Conservation (phyloP, 1,140 invertebrate genomes). For the Aphidius gifuensis region DNA sequence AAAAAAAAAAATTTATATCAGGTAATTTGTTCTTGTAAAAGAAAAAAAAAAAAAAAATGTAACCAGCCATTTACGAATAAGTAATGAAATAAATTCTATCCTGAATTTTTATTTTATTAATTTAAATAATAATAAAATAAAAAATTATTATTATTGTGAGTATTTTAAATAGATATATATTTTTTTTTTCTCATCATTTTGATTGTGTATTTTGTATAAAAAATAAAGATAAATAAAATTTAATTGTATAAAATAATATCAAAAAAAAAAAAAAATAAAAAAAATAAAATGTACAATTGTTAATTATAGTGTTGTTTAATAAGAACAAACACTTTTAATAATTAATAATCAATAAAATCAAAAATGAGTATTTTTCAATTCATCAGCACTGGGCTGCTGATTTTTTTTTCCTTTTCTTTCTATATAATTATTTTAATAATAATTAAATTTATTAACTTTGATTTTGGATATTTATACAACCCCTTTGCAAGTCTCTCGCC, state of each 20-base stretch:
- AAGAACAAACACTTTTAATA: too few species aligned
- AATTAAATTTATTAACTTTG: conserved; percentile 5
- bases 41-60: conserved; percentile 33
- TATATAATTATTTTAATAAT: too few species aligned
- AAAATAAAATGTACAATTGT: too few species aligned
- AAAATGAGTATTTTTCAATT: conserved; percentile 2
- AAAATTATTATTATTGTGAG: not conserved
- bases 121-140: conserved; percentile 23
- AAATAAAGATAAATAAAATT: too few species aligned
- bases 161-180: conserved; percentile 21
- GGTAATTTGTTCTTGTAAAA: conserved; percentile 26
- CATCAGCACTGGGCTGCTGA: too few species aligned
- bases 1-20: conserved; percentile 22
- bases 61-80: conserved; percentile 36
- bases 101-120: conserved; percentile 33
- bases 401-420: too few species aligned
- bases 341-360: too few species aligned
- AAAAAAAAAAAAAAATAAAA: too few species aligned
- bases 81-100: conserved; percentile 26
- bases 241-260: too few species aligned
- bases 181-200: conserved; percentile 29
- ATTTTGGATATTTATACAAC: not conserved
- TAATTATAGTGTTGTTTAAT: too few species aligned
- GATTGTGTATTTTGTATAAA: too few species aligned
- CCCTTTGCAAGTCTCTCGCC: conserved; percentile 14